Evolutionary conservation across 2,888 invertebrate species (phyloP).

Genomic region (Atrina japonica): DNA sequence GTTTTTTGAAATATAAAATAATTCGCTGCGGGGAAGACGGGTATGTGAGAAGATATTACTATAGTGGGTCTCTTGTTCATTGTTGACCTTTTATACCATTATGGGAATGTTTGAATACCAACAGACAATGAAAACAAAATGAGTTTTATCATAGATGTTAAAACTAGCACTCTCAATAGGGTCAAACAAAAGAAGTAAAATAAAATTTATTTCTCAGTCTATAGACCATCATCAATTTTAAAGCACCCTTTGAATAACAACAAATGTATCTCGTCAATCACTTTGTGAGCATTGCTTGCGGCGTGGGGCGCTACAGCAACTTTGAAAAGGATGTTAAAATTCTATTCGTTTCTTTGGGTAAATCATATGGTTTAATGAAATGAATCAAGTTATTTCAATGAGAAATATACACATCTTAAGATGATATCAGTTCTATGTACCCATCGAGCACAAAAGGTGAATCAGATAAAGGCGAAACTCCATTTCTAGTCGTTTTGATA

Average conservation of each 20-base stretch:
- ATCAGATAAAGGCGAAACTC: too few species aligned
- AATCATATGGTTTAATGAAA: conserved; percentile 32
- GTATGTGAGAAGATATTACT: too few species aligned
- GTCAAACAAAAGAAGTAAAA: conserved; percentile 22
- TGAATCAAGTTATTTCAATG: conserved; percentile 34
- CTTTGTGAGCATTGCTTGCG: conserved; percentile 12
- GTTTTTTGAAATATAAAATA: too few species aligned
- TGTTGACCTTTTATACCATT: neutral
- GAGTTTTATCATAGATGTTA: conserved; percentile 23
- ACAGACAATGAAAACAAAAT: conserved; percentile 22
- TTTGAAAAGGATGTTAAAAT: conserved; percentile 22
- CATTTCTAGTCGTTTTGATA: too few species aligned
- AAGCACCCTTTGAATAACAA: conserved; percentile 7
- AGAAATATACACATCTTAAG: conserved; percentile 25
- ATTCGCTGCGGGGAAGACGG: too few species aligned
- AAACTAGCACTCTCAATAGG: conserved; percentile 24
- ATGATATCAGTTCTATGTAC: conserved; percentile 20
- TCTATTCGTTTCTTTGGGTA: conserved; percentile 12
- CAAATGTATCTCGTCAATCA: conserved; percentile 7
- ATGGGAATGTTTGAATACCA: conserved; percentile 16
- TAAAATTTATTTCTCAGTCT: conserved; percentile 26
- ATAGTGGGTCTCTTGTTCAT: too few species aligned
- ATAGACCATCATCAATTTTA: conserved; percentile 25
- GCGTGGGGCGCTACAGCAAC: conserved; percentile 13
- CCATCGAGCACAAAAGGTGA: conserved; percentile 2